Conservation (phyloP, 2,888 invertebrate species). For the Philonicus albiceps region DNA sequence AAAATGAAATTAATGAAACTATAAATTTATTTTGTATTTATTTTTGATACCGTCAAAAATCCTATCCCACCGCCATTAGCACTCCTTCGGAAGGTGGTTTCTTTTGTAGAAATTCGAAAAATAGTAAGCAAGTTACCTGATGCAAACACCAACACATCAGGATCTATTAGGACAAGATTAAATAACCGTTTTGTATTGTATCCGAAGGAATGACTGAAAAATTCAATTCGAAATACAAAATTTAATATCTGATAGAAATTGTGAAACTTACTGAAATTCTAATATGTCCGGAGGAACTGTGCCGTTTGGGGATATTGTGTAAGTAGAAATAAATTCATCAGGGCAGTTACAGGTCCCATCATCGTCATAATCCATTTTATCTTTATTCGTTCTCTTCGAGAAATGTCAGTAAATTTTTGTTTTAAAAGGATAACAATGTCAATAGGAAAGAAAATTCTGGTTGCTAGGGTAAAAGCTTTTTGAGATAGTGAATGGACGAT, state of each 20-base stretch:
- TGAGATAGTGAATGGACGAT: neutral
- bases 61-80: constrained; percentile 84
- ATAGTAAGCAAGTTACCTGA: constrained; percentile 85
- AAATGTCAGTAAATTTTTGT: neutral
- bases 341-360: neutral
- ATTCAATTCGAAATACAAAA: neutral
- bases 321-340: neutral
- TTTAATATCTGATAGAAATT: neutral
- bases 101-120: constrained; percentile 72
- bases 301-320: neutral
- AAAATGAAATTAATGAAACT: constrained; percentile 46
- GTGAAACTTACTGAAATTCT: constrained; percentile 34
- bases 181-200: constrained; percentile 83
- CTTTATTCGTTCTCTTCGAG: neutral
- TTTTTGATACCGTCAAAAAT: constrained; percentile 72
- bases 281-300: constrained; percentile 11
- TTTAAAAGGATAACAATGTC: neutral
- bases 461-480: neutral
- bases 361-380: neutral
- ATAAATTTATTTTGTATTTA: neutral
- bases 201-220: constrained; percentile 80
- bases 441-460: neutral
- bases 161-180: constrained; percentile 81
- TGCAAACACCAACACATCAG: constrained; percentile 76
- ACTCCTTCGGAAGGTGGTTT: constrained; percentile 75